Conservation (phyloP, 2,797 vertebrate genomes). For the Sciurus carolinensis region DNA sequence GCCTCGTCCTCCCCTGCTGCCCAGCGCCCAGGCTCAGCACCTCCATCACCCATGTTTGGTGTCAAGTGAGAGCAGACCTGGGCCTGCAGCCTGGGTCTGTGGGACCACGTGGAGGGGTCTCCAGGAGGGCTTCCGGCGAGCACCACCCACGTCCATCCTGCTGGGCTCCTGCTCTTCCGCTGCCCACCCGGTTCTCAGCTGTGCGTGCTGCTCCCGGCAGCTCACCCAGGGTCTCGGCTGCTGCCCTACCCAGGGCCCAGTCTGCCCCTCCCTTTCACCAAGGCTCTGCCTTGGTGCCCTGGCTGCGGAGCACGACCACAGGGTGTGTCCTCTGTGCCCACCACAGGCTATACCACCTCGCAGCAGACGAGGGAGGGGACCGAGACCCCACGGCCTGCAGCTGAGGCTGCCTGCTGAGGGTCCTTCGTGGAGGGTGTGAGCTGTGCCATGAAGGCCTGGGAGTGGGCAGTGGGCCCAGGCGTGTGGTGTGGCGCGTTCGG, state of each 20-base stretch:
- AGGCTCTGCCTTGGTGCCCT: not conserved
- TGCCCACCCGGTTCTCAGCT: not conserved
- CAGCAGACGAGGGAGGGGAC: too few species aligned
- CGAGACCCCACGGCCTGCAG: too few species aligned
- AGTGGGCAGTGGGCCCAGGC: rapidly evolving
- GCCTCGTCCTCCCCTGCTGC: not conserved
- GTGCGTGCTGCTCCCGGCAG: too few species aligned
- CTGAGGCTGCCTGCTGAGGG: too few species aligned
- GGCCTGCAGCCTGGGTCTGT: not conserved
- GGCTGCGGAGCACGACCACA: not conserved
- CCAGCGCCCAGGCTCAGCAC: not conserved
- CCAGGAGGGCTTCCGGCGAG: rapidly evolving
- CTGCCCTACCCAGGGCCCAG: rapidly evolving
- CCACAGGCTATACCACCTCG: too few species aligned
- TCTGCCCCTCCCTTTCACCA: not conserved
- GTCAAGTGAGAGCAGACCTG: not conserved
- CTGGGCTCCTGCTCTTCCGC: not conserved
- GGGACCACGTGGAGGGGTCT: not conserved
- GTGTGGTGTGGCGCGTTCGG: rapidly evolving
- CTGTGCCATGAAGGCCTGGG: too few species aligned
- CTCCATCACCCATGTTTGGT: not conserved
- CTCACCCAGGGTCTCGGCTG: too few species aligned
- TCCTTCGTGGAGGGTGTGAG: too few species aligned
- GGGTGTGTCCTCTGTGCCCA: not conserved
- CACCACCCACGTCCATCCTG: rapidly evolving